Evolutionary conservation across 2,888 invertebrate species (phyloP), one percentile per base, ranked within the genome.

Genomic region (Vesta saturnalis): DNA sequence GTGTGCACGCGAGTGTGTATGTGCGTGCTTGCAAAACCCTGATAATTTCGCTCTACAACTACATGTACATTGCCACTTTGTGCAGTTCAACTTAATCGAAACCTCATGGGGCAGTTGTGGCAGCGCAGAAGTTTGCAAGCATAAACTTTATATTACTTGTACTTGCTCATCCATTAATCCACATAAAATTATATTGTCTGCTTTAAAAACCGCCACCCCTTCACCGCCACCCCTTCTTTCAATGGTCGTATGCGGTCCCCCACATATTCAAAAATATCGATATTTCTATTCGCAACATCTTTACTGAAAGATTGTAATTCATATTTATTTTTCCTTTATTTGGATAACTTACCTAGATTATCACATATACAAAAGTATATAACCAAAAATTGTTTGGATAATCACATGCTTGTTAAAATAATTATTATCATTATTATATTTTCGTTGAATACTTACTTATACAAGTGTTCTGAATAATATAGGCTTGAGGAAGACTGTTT

Each of bases 161-260:
- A 16, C 8, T 6, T 52, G 3, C 4, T 5, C 15, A 19, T n/a
- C 15, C 5, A 4, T n/a, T 16, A 52, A 15, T 3, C 52, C 52
- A 52, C 52, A 52, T 14, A 52, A 15, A 52, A 52, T 52, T 19
- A 52, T 52, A 19, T 52, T 3, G 4, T 16, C 52, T 52, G 19
- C 52, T 19, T 52, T 52, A 19, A 52, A 52, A 8, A 52, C 18
- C 2, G 52, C 52, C 15, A 12, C 52, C 6, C 52, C 52, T n/a
- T n/a, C n/a, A 52, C 18, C 2, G 52, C 52, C 15, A 12, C 52
- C 6, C 52, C 52, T 19, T 52, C 52, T 15, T 19, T 18, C 4
- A 52, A 18, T 12, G 52, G 52, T 1, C 52, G 8, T 10, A 12
- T 5, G n/a, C 19, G 52, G n/a, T 8, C 19, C 8, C 19, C 52